Base-by-base conservation (phyloP, 2,797 vertebrate genomes). In the Galaxias olidus region DNA sequence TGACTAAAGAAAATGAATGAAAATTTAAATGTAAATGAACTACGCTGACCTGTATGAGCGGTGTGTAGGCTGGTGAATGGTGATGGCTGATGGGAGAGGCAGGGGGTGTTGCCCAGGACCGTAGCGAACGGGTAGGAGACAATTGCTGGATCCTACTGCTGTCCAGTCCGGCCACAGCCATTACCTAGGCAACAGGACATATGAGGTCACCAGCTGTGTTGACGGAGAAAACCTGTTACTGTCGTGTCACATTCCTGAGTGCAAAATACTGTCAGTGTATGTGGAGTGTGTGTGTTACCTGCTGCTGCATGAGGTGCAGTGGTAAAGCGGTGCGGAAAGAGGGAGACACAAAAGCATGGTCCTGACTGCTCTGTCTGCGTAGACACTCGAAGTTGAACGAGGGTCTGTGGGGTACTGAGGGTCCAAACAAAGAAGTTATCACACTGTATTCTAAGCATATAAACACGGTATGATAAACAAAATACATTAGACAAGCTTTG, bases 351-450 rank as follows among this genome's bases (percentile, higher is more conserved):
- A 91, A 91, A 52, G 90, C 74, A 1, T 95, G 91, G 0, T 96
- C 94, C 66, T 94, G 92, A 85, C 95, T 95, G 77, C 88, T 88
- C 69, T 93, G 94, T 80, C 94, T 91, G 30, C 96, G 94, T 71
- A 98, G 93, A 93, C 96, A 97, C 92, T 98, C 95, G 0, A 98
- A 97, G 73, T 91, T 96, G 85, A 98, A 98, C 63, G 95, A 94
- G 41, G 95, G 92, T 75, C 92, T 92, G 50, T 89, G 91, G 85
- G 92, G 90, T 84, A 92, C 97, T 98, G 82, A 56, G 78, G 57
- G 72, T 40, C 79, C 44, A 72, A 40, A 19, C 11, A 57, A 1
- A 52, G 47, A 43, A 54, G 57, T 17, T 3, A 40, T 19, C 30
- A 10, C 9, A 30, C 12, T 48, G 3, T 30, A 30, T 30, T 30